These are phyloP conservation scores for Sinocyclocheilus rhinocerous DNA, from an alignment of 2,113 vertebrate genomes.

Conservation along the genomic window DNA sequence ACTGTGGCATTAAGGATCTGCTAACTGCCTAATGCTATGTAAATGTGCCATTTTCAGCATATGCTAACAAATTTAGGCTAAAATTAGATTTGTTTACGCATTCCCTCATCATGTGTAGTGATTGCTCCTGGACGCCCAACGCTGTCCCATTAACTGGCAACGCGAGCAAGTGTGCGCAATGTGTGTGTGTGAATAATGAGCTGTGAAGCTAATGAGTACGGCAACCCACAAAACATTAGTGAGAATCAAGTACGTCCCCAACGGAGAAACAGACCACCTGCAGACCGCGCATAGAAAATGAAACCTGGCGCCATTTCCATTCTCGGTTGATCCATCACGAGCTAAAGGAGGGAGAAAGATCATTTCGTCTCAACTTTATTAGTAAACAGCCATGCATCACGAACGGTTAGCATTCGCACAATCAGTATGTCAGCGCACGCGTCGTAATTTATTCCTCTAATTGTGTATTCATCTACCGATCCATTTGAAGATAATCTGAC, in stretches of 20 bases:
- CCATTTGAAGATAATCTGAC: constrained; percentile 39
- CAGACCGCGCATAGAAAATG: constrained; percentile 56
- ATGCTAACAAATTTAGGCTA: constrained; percentile 50
- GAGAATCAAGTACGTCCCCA: constrained; percentile 55
- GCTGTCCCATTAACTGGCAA: constrained; percentile 54
- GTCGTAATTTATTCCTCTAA: constrained; percentile 49
- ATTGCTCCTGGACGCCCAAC: constrained; percentile 49
- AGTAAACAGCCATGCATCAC: constrained; percentile 45
- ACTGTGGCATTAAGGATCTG: constrained; percentile 34
- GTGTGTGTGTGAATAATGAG: constrained; percentile 61
- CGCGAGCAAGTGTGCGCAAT: background rate
- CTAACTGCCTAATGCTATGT: constrained; percentile 50
- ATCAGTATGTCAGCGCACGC: constrained; percentile 23
- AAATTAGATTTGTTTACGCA: constrained; percentile 46
- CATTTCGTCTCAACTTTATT: constrained; percentile 43
- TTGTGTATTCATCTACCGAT: constrained; percentile 37
- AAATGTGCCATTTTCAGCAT: constrained; percentile 51
- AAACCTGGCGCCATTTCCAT: constrained; percentile 60
- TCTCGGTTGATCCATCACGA: constrained; percentile 60
- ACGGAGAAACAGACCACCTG: constrained; percentile 66
- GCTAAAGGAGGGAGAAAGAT: constrained; percentile 30
- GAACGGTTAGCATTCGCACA: background rate
- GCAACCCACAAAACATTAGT: constrained; percentile 66
- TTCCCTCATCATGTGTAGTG: constrained; percentile 52
- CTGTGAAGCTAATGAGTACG: constrained; percentile 64